Evolutionary conservation across 2,888 invertebrate genomes (phyloP).

Genomic region (Tridacna crocea): DNA sequence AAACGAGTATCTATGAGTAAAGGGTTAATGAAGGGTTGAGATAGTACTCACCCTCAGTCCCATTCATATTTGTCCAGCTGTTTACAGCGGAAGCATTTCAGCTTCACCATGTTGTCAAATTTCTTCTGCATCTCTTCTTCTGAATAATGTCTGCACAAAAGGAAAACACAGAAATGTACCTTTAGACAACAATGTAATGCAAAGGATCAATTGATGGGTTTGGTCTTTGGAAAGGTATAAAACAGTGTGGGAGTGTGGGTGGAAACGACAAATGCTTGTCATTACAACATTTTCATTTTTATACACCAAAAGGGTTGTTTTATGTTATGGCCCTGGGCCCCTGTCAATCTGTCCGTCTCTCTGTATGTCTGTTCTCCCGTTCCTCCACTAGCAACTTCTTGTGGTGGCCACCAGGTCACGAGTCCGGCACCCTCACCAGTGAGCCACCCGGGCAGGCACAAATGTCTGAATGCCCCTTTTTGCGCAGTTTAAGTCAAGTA

Average conservation of each 20-base stretch:
- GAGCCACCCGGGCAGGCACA: no score
- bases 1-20: no score
- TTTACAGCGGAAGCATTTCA: conserved; percentile 11
- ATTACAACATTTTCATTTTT: neutral
- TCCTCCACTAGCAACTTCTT: no score
- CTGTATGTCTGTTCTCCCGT: no score
- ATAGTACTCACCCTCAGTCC: neutral
- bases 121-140: conserved; percentile 1
- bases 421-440: neutral
- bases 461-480: no score
- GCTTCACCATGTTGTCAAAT: conserved; percentile 20
- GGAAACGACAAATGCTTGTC: neutral
- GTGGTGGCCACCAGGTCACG: no score
- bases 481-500: no score
- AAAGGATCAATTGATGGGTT: neutral
- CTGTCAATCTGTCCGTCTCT: neutral
- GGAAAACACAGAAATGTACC: no score
- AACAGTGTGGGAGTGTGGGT: neutral
- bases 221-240: neutral
- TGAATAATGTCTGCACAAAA: neutral
- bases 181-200: neutral
- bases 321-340: no score
- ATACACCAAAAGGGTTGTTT: no score
- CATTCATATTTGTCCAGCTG: conserved; percentile 17
- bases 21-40: neutral